Conservation (phyloP, 2,888 invertebrate genomes). For the Leucophora obtusa region DNA sequence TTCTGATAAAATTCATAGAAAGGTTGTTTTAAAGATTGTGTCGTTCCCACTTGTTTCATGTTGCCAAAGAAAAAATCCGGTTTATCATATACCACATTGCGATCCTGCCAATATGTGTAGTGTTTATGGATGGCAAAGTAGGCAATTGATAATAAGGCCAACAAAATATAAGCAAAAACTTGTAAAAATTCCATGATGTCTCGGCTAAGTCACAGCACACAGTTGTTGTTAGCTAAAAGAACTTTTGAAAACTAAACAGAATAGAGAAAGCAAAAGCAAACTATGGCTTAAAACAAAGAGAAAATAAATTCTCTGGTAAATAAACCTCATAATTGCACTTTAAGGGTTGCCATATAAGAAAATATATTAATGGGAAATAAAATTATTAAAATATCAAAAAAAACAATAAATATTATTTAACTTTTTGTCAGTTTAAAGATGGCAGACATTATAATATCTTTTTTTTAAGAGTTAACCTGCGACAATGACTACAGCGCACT, state of each 20-base stretch:
- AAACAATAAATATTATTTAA: too few relatives aligned
- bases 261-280: background rate
- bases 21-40: constrained; percentile 66
- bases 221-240: background rate
- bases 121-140: constrained; percentile 55
- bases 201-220: too few relatives aligned
- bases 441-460: too few relatives aligned
- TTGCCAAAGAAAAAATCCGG: constrained; percentile 70
- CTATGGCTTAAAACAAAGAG: background rate
- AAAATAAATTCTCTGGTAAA: background rate
- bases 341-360: background rate
- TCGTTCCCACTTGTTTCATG: constrained; percentile 67
- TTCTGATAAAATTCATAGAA: constrained; percentile 70
- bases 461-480: too few relatives aligned
- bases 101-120: constrained; percentile 69
- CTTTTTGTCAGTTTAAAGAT: too few relatives aligned
- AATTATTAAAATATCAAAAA: too few relatives aligned
- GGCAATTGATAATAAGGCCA: constrained; percentile 43
- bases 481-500: too few relatives aligned
- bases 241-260: constrained; percentile 13
- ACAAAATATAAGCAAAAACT: constrained; percentile 44
- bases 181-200: constrained; percentile 41
- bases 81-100: constrained; percentile 68
- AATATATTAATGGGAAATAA: too few relatives aligned
- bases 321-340: background rate